Percentiles rank a stretch among this genome's conserved stretches.
These are phyloP conservation scores for Dunckerocampus dactyliophorus DNA, from an alignment of 2,113 vertebrate genomes.

Conservation along the genomic window DNA sequence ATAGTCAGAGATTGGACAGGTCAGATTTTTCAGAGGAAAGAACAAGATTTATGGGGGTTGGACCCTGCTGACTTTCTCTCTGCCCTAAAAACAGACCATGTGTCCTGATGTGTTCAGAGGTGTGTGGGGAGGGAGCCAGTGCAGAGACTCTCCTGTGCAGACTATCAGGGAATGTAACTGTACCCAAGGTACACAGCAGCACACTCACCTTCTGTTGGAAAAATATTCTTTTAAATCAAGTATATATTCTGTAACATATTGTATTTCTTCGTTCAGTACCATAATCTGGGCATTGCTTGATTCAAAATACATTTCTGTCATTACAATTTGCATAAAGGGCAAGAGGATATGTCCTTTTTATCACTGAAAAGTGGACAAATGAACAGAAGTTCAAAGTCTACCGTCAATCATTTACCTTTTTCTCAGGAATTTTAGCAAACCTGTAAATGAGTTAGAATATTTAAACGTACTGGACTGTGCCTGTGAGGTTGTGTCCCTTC, in stretches of 20 bases:
- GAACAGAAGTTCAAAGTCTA: slow-evolving; percentile 30
- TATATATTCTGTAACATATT: not conserved
- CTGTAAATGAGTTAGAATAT: slow-evolving; percentile 3
- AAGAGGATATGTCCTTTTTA: not conserved
- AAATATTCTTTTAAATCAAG: not conserved
- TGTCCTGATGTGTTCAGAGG: slow-evolving; percentile 93
- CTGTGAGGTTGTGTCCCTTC: not conserved
- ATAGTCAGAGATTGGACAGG: not conserved
- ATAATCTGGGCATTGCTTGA: not conserved
- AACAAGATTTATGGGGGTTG: not conserved
- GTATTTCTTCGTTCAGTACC: not conserved
- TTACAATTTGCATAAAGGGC: not conserved
- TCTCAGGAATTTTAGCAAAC: not conserved
- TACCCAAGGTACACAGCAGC: slow-evolving; percentile 75
- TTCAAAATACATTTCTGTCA: not conserved
- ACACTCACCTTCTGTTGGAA: not conserved
- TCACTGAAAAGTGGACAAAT: not conserved
- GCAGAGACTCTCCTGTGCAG: slow-evolving; percentile 93
- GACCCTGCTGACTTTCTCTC: slow-evolving; percentile 26
- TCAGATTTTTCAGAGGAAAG: not conserved
- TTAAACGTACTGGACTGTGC: no score
- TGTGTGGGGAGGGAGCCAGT: slow-evolving; percentile 88
- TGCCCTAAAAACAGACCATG: slow-evolving; percentile 83
- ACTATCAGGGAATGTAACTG: slow-evolving; percentile 86
- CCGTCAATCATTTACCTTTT: slow-evolving; percentile 47